phyloP scores from a whole-genome alignment of 2,888 invertebrate genomes.

The Diaperis boleti region DNA sequence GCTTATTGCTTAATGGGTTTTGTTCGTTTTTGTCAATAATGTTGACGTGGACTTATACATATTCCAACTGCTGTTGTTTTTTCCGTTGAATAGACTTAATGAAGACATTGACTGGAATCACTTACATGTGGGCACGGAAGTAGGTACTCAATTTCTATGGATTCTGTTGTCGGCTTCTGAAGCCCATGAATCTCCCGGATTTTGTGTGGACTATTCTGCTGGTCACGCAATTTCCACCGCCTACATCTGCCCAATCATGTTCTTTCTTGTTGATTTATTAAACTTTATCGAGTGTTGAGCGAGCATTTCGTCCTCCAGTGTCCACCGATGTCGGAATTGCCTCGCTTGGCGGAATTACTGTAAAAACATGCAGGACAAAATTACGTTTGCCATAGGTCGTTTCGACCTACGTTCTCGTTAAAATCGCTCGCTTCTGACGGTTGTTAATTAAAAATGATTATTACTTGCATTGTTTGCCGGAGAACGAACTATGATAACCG shows the following conservation, averaged over 20 bases:
- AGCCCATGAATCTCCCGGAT: conserved; percentile 13
- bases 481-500: conserved; percentile 10
- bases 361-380: conserved; percentile 19
- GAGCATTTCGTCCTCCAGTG: background rate
- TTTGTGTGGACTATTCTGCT: background rate
- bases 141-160: background rate
- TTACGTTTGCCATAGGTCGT: conserved; percentile 4
- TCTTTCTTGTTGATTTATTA: conserved; percentile 11
- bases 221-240: background rate
- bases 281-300: conserved; percentile 8
- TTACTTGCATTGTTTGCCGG: conserved; percentile 22
- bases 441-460: conserved; percentile 26
- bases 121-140: too few species aligned
- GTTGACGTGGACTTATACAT: background rate
- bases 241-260: background rate
- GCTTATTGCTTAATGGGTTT: background rate
- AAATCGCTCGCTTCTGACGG: conserved; percentile 18
- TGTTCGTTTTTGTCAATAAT: background rate
- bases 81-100: too few species aligned
- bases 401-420: conserved; percentile 4
- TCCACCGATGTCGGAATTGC: background rate
- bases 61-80: too few species aligned
- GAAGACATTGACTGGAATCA: too few species aligned
- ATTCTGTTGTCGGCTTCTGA: conserved; percentile 23
- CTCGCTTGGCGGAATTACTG: conserved; percentile 24